Evolutionary conservation across 1,140 invertebrate genomes (phyloP).

Genomic region (Bombus turneri): DNA sequence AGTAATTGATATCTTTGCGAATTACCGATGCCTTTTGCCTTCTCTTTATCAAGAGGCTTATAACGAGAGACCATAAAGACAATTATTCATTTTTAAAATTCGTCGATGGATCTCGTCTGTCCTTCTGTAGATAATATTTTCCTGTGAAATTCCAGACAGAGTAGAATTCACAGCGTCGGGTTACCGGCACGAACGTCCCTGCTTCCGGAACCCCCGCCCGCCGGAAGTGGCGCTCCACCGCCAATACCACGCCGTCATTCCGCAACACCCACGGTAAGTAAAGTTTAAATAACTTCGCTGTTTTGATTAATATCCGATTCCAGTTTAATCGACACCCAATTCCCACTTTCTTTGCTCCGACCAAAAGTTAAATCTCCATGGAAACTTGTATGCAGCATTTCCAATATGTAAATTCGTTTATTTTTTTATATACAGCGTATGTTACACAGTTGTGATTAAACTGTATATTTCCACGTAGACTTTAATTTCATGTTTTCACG

Average conservation of each 20-base stretch:
- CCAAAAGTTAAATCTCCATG: neutral
- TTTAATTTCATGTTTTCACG: too few relatives aligned
- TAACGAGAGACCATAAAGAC: neutral
- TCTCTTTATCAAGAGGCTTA: too few relatives aligned
- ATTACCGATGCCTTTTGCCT: too few relatives aligned
- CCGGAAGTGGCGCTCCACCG: conserved; percentile 67
- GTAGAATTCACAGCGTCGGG: conserved; percentile 76
- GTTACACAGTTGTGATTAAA: too few relatives aligned
- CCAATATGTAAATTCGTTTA: too few relatives aligned
- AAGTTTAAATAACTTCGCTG: conserved; percentile 18
- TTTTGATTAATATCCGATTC: neutral
- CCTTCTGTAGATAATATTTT: neutral
- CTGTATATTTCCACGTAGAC: too few relatives aligned
- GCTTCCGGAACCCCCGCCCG: conserved; percentile 68
- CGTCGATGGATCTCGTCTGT: neutral
- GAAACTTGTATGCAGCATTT: neutral
- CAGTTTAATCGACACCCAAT: neutral
- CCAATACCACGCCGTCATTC: conserved; percentile 79
- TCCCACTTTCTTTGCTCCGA: too few relatives aligned
- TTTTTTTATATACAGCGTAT: too few relatives aligned
- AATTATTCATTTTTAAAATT: neutral
- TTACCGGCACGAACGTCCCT: conserved; percentile 72
- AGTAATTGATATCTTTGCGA: neutral
- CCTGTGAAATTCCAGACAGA: conserved; percentile 67
- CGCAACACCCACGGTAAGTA: conserved; percentile 75